These are phyloP conservation scores for Neoitamus cyanurus DNA, from an alignment of 2,888 invertebrate species.

Conservation along the genomic window DNA sequence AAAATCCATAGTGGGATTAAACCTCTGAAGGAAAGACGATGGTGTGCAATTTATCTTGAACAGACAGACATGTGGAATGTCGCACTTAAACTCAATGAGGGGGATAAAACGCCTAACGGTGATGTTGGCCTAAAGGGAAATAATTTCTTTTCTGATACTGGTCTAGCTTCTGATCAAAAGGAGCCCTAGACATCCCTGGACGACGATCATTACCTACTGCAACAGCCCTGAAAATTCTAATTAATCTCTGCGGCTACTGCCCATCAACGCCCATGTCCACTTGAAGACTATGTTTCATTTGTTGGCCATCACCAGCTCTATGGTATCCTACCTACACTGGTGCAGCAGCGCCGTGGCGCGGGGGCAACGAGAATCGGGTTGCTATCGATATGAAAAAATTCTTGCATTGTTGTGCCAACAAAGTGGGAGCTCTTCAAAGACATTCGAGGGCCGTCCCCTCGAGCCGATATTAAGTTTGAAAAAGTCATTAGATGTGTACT, in stretches of 20 bases:
- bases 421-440: conserved; percentile 28
- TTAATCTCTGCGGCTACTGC: neutral
- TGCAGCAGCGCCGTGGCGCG: neutral
- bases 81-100: no score
- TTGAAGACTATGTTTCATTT: neutral
- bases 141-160: no score
- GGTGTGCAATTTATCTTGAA: no score
- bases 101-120: no score
- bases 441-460: neutral
- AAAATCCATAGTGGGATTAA: no score
- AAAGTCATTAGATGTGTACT: conserved; percentile 45
- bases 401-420: conserved; percentile 41
- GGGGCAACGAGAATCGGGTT: neutral
- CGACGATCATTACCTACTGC: neutral
- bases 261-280: neutral
- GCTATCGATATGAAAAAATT: conserved; percentile 37
- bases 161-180: no score
- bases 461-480: conserved; percentile 41
- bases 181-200: neutral
- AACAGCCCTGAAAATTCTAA: neutral
- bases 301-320: neutral
- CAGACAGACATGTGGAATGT: no score
- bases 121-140: no score
- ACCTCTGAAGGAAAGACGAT: no score
- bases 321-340: neutral